Evolutionary conservation across 2,888 invertebrate species (phyloP).

Genomic region (Drosophila setosimentum): DNA sequence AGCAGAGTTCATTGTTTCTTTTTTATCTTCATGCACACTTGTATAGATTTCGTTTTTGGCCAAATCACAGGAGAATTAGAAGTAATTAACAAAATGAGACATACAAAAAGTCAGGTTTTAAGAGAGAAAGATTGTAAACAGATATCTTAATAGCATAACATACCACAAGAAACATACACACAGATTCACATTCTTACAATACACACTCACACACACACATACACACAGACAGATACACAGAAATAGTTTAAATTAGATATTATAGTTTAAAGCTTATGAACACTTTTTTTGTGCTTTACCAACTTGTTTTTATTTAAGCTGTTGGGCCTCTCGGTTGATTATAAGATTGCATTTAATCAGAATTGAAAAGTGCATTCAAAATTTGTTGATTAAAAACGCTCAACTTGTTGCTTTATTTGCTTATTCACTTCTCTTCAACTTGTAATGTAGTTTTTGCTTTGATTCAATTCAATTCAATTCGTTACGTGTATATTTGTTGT

Average conservation of each 20-base stretch:
- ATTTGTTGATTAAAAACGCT: conserved; percentile 48
- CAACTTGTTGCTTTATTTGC: conserved; percentile 60
- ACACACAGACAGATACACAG: not conserved
- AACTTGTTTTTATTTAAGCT: conserved; percentile 10
- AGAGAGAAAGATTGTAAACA: conserved; percentile 30
- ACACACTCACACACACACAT: conserved; percentile 11
- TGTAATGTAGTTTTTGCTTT: conserved; percentile 16
- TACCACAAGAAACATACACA: conserved; percentile 13
- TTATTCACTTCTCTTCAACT: conserved; percentile 3
- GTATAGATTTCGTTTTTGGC: conserved; percentile 53
- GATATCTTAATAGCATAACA: conserved; percentile 20
- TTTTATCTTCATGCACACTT: conserved; percentile 42
- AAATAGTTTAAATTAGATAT: conserved; percentile 19
- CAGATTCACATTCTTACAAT: not conserved
- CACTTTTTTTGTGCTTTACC: conserved; percentile 49
- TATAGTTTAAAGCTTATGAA: conserved; percentile 55
- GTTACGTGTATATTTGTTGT: conserved; percentile 60
- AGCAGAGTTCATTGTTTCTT: conserved; percentile 18
- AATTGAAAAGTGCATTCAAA: conserved; percentile 38
- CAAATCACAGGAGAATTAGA: conserved; percentile 68
- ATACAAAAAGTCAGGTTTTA: conserved; percentile 30
- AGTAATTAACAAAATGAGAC: conserved; percentile 46
- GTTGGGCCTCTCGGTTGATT: conserved; percentile 34
- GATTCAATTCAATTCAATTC: conserved; percentile 39
- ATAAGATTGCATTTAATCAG: conserved; percentile 32